A percentile compares a stretch with the other conserved stretches of the same genome.
phyloP scores from a whole-genome alignment of 2,888 invertebrate species.

The Tiliacea aurago region DNA sequence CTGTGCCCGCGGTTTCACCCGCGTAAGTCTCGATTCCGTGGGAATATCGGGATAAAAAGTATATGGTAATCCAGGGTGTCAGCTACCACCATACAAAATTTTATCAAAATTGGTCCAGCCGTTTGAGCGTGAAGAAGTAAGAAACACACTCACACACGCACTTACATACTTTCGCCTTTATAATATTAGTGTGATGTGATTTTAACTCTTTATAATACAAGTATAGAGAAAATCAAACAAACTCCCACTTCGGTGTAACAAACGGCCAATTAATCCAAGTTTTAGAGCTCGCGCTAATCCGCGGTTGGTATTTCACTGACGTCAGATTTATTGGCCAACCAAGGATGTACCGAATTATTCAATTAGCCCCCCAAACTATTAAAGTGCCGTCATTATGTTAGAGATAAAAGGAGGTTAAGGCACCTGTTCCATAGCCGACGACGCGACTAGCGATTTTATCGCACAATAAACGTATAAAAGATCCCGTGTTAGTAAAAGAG shows the following conservation, averaged over 20 bases:
- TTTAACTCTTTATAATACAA: too few species aligned
- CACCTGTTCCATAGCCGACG: background rate
- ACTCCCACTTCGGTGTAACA: constrained; percentile 53
- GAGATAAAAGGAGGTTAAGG: constrained; percentile 25
- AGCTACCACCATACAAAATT: too few species aligned
- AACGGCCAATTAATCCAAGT: constrained; percentile 59
- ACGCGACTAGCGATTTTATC: background rate
- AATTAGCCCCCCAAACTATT: constrained; percentile 65
- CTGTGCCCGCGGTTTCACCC: too few species aligned
- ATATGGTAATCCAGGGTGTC: too few species aligned
- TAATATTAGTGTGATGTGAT: too few species aligned
- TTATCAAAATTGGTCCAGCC: too few species aligned
- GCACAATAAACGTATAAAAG: background rate
- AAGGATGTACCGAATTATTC: constrained; percentile 64
- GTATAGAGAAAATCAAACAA: background rate
- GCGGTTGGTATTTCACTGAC: constrained; percentile 67
- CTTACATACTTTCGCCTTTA: too few species aligned
- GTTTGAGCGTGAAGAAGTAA: too few species aligned
- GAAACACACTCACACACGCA: too few species aligned
- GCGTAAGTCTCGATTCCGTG: too few species aligned
- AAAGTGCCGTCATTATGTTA: constrained; percentile 51
- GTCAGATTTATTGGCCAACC: constrained; percentile 68
- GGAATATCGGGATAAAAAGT: too few species aligned
- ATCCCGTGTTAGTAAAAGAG: background rate
- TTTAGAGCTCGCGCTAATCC: constrained; percentile 69